These are phyloP conservation scores for Girardinus metallicus DNA, from an alignment of 2,797 vertebrate genomes.

Conservation along the genomic window DNA sequence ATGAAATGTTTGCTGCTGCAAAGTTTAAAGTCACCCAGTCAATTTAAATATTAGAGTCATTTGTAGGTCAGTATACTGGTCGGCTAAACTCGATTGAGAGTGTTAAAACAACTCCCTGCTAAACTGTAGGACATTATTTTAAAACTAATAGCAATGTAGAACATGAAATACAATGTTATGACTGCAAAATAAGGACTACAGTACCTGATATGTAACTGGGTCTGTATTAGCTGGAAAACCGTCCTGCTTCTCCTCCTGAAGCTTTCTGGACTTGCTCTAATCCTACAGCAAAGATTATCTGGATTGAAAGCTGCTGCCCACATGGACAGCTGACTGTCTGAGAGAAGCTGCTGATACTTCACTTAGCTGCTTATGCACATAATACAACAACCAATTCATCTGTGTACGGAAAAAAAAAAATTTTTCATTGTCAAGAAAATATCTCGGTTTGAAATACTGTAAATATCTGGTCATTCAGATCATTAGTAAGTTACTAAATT, in stretches of 20 bases:
- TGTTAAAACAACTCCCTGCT: background rate
- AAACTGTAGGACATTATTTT: background rate
- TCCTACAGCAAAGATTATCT: conserved; percentile 71
- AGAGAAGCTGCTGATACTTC: conserved; percentile 11
- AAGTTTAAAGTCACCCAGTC: background rate
- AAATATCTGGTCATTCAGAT: background rate
- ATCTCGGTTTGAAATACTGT: background rate
- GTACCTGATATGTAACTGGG: conserved; percentile 37
- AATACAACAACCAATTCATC: background rate
- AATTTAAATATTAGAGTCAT: background rate
- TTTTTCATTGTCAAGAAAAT: background rate
- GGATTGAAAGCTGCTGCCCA: conserved; percentile 39
- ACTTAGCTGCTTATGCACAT: conserved; percentile 7
- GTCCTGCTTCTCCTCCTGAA: conserved; percentile 23
- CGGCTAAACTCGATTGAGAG: background rate
- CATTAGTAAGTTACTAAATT: background rate
- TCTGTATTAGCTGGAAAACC: background rate
- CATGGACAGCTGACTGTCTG: conserved; percentile 36
- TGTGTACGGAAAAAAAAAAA: background rate
- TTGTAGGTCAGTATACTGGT: too few species aligned
- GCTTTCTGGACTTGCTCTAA: conserved; percentile 51
- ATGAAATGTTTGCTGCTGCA: background rate
- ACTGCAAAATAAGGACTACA: conserved; percentile 7
- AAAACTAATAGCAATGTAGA: background rate
- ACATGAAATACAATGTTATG: background rate